Base-by-base conservation (phyloP, 2,797 vertebrate genomes). In the Rhynchotus rufescens region DNA sequence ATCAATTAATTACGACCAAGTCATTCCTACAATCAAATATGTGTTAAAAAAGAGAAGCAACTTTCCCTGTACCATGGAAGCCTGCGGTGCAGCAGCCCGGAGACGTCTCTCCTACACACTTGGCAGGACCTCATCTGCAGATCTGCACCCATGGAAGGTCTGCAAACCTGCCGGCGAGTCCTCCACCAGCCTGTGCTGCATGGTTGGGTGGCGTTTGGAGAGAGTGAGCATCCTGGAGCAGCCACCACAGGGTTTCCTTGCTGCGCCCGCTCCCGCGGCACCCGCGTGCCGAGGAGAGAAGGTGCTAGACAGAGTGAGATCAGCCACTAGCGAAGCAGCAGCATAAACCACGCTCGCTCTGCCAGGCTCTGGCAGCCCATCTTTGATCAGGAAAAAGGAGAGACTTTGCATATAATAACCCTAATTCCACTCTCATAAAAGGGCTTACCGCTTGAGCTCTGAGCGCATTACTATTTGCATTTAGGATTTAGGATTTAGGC, bases 121-220 rank as follows among this genome's bases (percentile, higher is more conserved):
- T 36, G 52, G 59, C 44, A 56, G 26, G 77, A 75, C 60, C 88
- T 19, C 32, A 49, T 23, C 22, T 68, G 26, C 80, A 17, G 5
- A 36, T 38, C 32, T 44, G 67, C 44, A 22, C 65, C 52, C 15
- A 19, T 12, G 60, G 65, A 10, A 32, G 57, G 44, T 8, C 57
- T 54, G 71, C n/a, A 6, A 67, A 36, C 34, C 59, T 51, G 14
- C 64, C 4, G 3, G 80, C 7, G 30, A 20, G 54, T 17, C 54
- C 54, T 30, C 17, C 2, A 12, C 30, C 54, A n/a, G 54, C 54
- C 54, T 19, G 54, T 11, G 54, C 54, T 56, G 30, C 17, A 12
- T 9, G 10, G 54, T n/a, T 12, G n/a, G 73, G 38, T 8, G 2
- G 71, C 0, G 0, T 20, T 14, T 1, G 10, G 9, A 7, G n/a